Evolutionary conservation across 1,140 invertebrate species (phyloP), one percentile per base, ranked within the genome.

Genomic region (Thaumetopoea pityocampa): DNA sequence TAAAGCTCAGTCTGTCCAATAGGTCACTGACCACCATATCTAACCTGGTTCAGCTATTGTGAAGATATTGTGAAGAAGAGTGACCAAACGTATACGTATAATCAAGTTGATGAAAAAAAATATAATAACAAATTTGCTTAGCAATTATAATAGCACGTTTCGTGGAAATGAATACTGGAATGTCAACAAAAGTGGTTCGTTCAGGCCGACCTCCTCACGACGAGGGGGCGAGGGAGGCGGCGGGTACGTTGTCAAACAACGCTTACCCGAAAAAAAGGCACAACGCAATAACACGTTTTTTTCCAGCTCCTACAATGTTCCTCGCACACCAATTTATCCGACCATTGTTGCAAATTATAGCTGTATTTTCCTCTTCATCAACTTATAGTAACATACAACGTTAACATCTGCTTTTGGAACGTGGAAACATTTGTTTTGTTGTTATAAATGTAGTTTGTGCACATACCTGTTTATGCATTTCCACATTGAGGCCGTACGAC

Each of bases 381-480:
- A 54, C 35, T 42, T 47, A 55, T 53, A 55, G 48, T 51, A 51
- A 18, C 24, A 19, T 20, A 30, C 19, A 28, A 40, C 16, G 32
- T 34, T 35, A 33, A 44, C 41, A 35, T 35, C 41, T 44, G 29
- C 23, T 35, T 12, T 51, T 30, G 56, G 44, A 63, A 60, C 52
- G 58, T 61, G 53, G 37, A 59, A 67, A 63, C 46, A 62, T 55
- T 62, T 43, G 48, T 45, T 36, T 40, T 33, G n/a, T n/a, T n/a
- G n/a, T n/a, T n/a, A n/a, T n/a, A n/a, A n/a, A n/a, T n/a, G n/a
- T n/a, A n/a, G n/a, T n/a, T n/a, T n/a, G n/a, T 16, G 30, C 45
- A 78, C 90, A 91, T 90, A 97, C 95, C 93, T 98, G 98, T 92
- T 99, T 99, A 87, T 98, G 97, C 96, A 99, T 98, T 90, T 99